Conservation (phyloP, 64 coral and sea anemone genomes). For the Actinia equina region DNA sequence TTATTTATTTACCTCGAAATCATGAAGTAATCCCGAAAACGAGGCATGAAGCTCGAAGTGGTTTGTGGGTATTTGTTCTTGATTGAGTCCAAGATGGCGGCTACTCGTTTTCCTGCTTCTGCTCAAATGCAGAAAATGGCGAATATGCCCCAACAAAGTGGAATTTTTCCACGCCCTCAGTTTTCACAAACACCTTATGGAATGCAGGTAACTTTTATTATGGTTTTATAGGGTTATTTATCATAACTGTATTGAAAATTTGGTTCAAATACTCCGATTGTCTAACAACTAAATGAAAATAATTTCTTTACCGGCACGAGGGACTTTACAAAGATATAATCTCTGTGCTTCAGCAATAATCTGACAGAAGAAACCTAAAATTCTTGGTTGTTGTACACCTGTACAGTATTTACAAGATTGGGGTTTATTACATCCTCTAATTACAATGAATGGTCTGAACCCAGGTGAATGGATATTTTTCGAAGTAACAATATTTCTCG, state of each 20-base stretch:
- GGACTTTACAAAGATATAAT: too few relatives aligned
- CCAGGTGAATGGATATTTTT: too few relatives aligned
- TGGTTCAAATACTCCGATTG: too few relatives aligned
- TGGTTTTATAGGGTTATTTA: background rate
- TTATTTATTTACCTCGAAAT: background rate
- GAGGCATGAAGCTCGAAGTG: conserved; percentile 9
- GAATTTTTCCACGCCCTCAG: conserved; percentile 79
- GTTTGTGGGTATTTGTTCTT: conserved; percentile 60
- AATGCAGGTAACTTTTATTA: conserved; percentile 37
- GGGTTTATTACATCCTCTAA: too few relatives aligned
- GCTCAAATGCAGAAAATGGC: conserved; percentile 93
- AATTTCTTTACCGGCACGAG: background rate
- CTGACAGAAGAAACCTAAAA: too few relatives aligned
- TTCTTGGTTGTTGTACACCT: too few relatives aligned
- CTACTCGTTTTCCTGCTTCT: conserved; percentile 83
- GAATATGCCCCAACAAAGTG: conserved; percentile 70
- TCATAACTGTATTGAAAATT: too few relatives aligned
- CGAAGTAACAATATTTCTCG: too few relatives aligned
- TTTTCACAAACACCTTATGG: conserved; percentile 82
- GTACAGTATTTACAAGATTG: too few relatives aligned
- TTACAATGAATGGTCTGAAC: too few relatives aligned
- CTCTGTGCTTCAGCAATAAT: too few relatives aligned
- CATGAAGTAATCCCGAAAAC: background rate
- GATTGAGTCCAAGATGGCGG: conserved; percentile 75
- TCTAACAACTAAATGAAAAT: too few relatives aligned